Evolutionary conservation across 2,797 vertebrate genomes (phyloP), one percentile per base, ranked within the genome.

Genomic region (Pitangus sulphuratus): DNA sequence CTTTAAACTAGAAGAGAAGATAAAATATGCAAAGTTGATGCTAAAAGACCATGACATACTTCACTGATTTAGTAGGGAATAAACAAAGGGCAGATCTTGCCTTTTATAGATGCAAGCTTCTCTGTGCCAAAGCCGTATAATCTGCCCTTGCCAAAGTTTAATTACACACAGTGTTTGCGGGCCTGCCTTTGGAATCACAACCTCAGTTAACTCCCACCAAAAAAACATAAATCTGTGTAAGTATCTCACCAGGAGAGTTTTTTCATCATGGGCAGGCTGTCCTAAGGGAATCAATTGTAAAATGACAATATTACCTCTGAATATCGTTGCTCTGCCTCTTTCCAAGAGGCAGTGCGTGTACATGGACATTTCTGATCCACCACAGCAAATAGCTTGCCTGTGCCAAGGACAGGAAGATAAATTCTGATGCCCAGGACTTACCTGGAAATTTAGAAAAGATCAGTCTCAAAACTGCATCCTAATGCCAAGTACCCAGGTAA

Each of bases 21-120:
- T 88, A 95, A 97, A 97, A 95, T 92, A 97, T 75, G 84, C 89
- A 91, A 94, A 97, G 92, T 91, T 93, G 89, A 94, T 97, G 89
- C 96, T 97, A 93, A 97, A 97, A 97, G 84, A 89, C 96, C 93
- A 92, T 70, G 74, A 93, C 96, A 98, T 91, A 89, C 88, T 96
- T 96, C 84, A 70, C 71, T 95, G 94, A 95, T 97, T 97, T 97
- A 96, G 91, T 80, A 95, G 92, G 48, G 93, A 96, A 96, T 97
- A 97, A 98, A 98, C 95, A 97, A 96, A 97, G 90, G 93, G 89
- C 83, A 97, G 93, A 97, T 94, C 95, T 97, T 97, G 94, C 97
- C 97, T 98, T 98, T 98, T 98, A 98, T 97, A 98, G 97, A 95
- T 40, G 72, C 39, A 95, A 83, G 81, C 76, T 80, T 90, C 96